Evolutionary conservation across 2,888 invertebrate species (phyloP), one percentile per base, ranked within the genome.

Genomic region (Eurytoma californica): DNA sequence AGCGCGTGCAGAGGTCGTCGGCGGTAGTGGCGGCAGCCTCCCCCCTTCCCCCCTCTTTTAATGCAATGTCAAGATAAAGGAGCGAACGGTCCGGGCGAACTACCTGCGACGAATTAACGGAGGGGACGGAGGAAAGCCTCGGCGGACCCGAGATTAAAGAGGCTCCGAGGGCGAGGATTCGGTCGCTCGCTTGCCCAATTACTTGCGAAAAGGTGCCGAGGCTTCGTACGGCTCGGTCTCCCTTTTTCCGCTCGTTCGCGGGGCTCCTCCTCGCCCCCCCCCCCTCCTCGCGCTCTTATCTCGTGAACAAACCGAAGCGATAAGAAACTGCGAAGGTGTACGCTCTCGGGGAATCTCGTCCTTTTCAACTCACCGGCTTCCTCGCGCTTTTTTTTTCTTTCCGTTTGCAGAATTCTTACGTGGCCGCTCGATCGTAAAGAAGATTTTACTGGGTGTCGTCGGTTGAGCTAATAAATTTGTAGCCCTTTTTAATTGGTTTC

Each of bases 31-130:
- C 30, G 53, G 12, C 49, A 39, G 51, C 49, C 57, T 24, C 58
- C 28, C 47, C n/a, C 65, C 66, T 20, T n/a, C 30, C n/a, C 65
- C 67, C 57, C 57, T 55, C 66, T 66, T 72, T 80, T 82, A 82
- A 76, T 76, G 80, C 66, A 78, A 80, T 72, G 80, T 80, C 79
- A 78, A 81, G 80, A 78, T 81, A 75, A 82, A 82, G 66, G 47
- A 72, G 67, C 16, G 47, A 65, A 20, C 12, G 60, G 39, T 12
- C 58, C 73, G 53, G 55, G 57, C 66, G 49, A 69, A 86, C 84
- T 83, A 84, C 83, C 84, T 83, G 85, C 84, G 84, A 84, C 83
- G 86, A 86, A 86, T 86, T 84, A 86, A 84, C 85, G 83, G 83
- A 39, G 39, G 39, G 39, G 39, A 39, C 39, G 39, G 39, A 39